These are phyloP conservation scores for Noctua janthe DNA, from an alignment of 2,888 invertebrate species.

Conservation along the genomic window DNA sequence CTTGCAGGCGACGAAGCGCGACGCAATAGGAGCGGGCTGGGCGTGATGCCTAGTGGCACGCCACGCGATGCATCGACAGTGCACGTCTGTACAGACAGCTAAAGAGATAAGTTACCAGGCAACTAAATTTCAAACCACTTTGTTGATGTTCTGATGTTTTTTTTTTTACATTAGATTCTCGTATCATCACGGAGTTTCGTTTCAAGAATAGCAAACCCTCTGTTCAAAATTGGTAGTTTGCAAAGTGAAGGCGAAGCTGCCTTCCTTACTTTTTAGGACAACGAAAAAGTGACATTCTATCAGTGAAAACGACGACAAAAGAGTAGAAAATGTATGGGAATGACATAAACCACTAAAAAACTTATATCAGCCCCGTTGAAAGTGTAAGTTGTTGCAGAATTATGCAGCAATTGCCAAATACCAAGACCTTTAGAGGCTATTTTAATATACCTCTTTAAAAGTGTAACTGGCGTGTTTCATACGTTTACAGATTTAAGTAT, in stretches of 20 bases:
- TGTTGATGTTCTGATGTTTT: not conserved
- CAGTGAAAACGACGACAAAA: not conserved
- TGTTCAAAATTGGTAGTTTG: not conserved
- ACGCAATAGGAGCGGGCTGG: slow-evolving; percentile 27
- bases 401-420: not conserved
- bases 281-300: not conserved
- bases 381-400: not conserved
- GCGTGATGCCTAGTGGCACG: slow-evolving; percentile 32
- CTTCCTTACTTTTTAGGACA: too few relatives aligned
- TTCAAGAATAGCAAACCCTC: not conserved
- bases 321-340: not conserved
- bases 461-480: not conserved
- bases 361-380: not conserved
- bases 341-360: not conserved
- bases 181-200: not conserved
- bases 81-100: not conserved
- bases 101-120: not conserved
- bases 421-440: not conserved
- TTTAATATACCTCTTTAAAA: not conserved
- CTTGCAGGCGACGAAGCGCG: slow-evolving; percentile 2
- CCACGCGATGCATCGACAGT: slow-evolving; percentile 16
- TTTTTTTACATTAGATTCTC: not conserved
- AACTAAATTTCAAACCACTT: not conserved
- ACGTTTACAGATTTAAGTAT: not conserved
- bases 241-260: not conserved